phyloP scores from a whole-genome alignment of 2,113 vertebrate species.

The Cryptomyrus ogoouensis region DNA sequence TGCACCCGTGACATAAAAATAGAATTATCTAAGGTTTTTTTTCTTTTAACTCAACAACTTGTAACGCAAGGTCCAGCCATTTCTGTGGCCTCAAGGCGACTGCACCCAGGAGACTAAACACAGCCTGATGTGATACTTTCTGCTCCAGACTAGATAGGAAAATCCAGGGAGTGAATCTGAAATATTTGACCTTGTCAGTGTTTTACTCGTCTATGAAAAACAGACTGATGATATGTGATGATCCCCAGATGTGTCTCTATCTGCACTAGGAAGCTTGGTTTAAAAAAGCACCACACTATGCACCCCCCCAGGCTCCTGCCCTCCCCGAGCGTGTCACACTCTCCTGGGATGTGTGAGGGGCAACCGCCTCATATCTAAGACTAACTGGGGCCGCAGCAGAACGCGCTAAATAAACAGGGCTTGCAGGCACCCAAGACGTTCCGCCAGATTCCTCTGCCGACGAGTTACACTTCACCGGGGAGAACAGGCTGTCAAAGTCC shows the following conservation, averaged over 20 bases:
- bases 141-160: not conserved
- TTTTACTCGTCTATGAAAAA: not conserved
- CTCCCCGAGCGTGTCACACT: not conserved
- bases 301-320: not conserved
- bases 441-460: not conserved
- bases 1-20: not conserved
- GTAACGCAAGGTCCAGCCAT: not conserved
- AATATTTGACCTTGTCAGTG: not conserved
- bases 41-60: not conserved
- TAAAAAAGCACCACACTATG: not conserved
- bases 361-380: not conserved
- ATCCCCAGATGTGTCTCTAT: not conserved
- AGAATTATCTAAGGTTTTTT: not conserved
- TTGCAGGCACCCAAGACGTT: not conserved
- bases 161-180: not conserved
- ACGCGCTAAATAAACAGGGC: not conserved
- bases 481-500: not conserved
- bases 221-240: not conserved
- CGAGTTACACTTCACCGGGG: not conserved
- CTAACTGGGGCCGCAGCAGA: not conserved
- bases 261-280: not conserved
- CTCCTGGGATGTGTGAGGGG: not conserved
- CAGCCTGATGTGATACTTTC: not conserved
- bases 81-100: not conserved
- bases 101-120: not conserved